phyloP scores from a whole-genome alignment of 2,113 vertebrate species.

The Ptychochromis oligacanthus region DNA sequence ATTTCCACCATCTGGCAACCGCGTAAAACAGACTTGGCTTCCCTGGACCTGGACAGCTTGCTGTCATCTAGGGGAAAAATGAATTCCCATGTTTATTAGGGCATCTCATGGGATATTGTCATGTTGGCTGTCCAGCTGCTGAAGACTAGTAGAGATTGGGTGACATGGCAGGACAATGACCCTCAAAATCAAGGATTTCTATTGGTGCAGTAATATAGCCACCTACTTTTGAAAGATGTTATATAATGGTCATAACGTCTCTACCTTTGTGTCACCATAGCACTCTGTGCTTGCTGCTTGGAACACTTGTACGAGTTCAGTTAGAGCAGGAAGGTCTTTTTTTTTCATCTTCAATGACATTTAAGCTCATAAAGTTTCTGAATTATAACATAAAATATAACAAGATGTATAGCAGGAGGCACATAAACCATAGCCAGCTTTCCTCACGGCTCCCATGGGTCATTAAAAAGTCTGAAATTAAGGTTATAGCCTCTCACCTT shows the following conservation, averaged over 20 bases:
- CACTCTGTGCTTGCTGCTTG: too few species aligned
- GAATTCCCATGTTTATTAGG: background rate
- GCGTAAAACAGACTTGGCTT: background rate
- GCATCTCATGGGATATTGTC: background rate
- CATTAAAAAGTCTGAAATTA: background rate
- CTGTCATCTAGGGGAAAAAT: background rate
- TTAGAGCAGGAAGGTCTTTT: too few species aligned
- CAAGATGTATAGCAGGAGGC: background rate
- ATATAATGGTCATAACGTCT: too few species aligned
- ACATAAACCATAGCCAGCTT: background rate
- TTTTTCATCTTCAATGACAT: background rate
- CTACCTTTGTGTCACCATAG: too few species aligned
- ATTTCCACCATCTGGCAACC: background rate
- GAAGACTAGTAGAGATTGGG: background rate
- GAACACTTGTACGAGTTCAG: too few species aligned
- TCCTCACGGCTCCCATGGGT: background rate
- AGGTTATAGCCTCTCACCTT: too few species aligned
- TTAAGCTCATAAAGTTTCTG: rapidly evolving
- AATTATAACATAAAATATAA: background rate
- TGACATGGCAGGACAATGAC: background rate
- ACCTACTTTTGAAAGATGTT: too few species aligned
- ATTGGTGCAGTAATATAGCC: too few species aligned
- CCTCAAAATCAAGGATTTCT: background rate
- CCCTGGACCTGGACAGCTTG: background rate
- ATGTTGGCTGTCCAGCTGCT: background rate